phyloP scores from a whole-genome alignment of 1,140 invertebrate genomes.

The Drosophila sucinea region DNA sequence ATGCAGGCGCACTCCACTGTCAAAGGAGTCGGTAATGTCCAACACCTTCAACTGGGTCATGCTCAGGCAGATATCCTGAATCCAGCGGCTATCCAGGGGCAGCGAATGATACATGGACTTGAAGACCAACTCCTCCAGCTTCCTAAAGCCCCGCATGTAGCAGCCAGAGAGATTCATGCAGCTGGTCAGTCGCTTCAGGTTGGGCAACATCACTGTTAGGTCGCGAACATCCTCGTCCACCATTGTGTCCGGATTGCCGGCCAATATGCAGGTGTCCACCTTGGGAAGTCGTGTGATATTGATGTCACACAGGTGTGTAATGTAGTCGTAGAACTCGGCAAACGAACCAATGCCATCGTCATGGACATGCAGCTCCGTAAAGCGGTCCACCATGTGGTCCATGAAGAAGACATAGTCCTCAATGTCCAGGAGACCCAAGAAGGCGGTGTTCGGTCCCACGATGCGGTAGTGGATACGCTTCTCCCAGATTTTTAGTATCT shows the following conservation, averaged over 20 bases:
- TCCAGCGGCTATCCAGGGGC: slow-evolving; percentile 56
- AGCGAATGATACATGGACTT: slow-evolving; percentile 67
- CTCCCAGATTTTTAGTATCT: slow-evolving; percentile 55
- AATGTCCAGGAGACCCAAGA: slow-evolving; percentile 53
- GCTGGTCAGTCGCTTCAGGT: slow-evolving; percentile 57
- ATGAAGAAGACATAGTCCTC: slow-evolving; percentile 73
- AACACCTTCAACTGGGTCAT: slow-evolving; percentile 51
- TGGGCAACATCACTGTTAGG: slow-evolving; percentile 54
- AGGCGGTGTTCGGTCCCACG: slow-evolving; percentile 58
- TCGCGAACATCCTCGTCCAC: slow-evolving; percentile 61
- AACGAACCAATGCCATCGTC: slow-evolving; percentile 62
- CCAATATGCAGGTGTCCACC: slow-evolving; percentile 57
- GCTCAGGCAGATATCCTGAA: slow-evolving; percentile 62
- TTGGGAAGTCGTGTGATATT: slow-evolving; percentile 45
- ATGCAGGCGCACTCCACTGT: slow-evolving; percentile 48
- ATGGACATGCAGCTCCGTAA: slow-evolving; percentile 63
- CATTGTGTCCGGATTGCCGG: slow-evolving; percentile 53
- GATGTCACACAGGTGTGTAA: slow-evolving; percentile 61
- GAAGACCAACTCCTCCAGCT: slow-evolving; percentile 63
- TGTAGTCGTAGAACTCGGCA: slow-evolving; percentile 66
- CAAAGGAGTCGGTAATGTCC: slow-evolving; percentile 67
- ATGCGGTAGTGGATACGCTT: slow-evolving; percentile 43
- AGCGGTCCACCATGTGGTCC: slow-evolving; percentile 57
- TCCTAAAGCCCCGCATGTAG: slow-evolving; percentile 51
- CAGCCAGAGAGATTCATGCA: slow-evolving; percentile 66